Percentiles rank a stretch among this genome's conserved stretches.
phyloP scores from a whole-genome alignment of 2,113 vertebrate species.

The Arvicanthis niloticus region DNA sequence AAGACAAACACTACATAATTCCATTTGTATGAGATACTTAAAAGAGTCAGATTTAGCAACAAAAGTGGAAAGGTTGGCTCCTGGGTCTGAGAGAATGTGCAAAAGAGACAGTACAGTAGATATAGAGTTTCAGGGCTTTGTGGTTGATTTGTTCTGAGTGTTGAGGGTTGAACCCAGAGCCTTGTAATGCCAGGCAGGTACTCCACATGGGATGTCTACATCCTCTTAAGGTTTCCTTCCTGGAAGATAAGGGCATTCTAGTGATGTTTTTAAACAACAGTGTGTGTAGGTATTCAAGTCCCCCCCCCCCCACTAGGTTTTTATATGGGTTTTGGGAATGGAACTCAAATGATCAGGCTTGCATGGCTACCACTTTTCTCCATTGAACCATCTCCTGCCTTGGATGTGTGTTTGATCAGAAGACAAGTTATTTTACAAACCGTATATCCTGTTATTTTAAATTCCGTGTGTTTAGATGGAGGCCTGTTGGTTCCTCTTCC shows the following conservation, averaged over 20 bases:
- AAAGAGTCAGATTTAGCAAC: neutral
- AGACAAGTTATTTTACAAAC: neutral
- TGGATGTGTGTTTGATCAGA: neutral
- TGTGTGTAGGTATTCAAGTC: neutral
- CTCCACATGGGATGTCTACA: neutral
- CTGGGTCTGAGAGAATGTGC: neutral
- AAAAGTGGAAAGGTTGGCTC: neutral
- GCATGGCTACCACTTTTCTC: neutral
- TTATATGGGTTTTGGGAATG: neutral
- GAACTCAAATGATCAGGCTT: neutral
- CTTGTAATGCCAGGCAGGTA: neutral
- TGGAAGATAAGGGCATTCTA: neutral
- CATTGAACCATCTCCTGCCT: neutral
- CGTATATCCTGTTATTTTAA: neutral
- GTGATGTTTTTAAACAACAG: neutral
- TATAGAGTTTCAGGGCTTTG: neutral
- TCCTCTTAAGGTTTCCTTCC: neutral
- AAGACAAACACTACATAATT: neutral
- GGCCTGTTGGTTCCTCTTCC: neutral
- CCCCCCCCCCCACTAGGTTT: neutral
- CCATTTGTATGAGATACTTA: neutral
- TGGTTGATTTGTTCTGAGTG: neutral
- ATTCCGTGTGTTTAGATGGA: neutral
- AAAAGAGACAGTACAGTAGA: neutral
- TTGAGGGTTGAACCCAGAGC: neutral